phyloP scores from a whole-genome alignment of 2,113 vertebrate species.

The Paramisgurnus dabryanus region DNA sequence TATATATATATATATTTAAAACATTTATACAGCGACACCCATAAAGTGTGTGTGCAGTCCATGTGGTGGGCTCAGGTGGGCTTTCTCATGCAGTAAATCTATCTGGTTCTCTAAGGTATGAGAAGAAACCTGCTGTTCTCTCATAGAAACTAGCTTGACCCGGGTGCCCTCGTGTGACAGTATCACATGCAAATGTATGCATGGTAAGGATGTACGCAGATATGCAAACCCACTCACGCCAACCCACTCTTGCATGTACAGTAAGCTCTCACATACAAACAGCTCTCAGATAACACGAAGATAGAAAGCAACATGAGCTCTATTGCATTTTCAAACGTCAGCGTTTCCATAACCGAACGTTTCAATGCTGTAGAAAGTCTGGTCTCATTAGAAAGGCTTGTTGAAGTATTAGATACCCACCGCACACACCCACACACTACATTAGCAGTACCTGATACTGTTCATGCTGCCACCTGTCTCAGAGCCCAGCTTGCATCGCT shows the following conservation, averaged over 20 bases:
- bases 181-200: slow-evolving; percentile 5
- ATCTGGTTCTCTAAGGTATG: slow-evolving; percentile 25
- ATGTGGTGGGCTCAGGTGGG: slow-evolving; percentile 36
- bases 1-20: too few relatives aligned
- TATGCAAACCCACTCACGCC: slow-evolving; percentile 1
- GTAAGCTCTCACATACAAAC: not conserved
- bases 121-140: slow-evolving; percentile 43
- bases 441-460: slow-evolving; percentile 88
- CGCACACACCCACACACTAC: slow-evolving; percentile 1
- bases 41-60: slow-evolving; percentile 8
- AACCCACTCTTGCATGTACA: not conserved
- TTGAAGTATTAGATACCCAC: slow-evolving; percentile 7
- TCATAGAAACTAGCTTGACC: slow-evolving; percentile 40
- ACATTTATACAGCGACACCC: too few relatives aligned
- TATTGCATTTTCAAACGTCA: not conserved
- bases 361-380: not conserved
- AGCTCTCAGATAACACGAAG: not conserved
- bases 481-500: slow-evolving; percentile 98
- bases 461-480: slow-evolving; percentile 96
- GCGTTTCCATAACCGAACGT: not conserved
- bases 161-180: not conserved
- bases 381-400: not conserved
- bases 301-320: not conserved
- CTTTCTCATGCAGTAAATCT: slow-evolving; percentile 52
- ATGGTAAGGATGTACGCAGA: not conserved